These are phyloP conservation scores for Holacanthus passer DNA, from an alignment of 2,113 vertebrate genomes.

Conservation along the genomic window DNA sequence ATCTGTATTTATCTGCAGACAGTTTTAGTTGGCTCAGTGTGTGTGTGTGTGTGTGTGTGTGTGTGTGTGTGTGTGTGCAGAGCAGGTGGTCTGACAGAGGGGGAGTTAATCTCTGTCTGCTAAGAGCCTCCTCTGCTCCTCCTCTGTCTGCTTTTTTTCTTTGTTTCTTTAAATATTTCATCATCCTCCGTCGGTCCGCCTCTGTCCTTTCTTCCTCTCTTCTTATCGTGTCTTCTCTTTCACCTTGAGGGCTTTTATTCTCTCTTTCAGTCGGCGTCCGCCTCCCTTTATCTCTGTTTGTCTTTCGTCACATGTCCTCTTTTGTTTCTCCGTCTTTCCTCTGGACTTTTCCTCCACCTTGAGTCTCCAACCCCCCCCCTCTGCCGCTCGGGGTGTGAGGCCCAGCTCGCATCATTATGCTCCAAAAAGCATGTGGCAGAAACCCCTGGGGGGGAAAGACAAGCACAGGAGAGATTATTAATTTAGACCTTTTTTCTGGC, in stretches of 20 bases:
- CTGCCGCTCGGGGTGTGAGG: slow-evolving; percentile 26
- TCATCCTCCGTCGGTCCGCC: slow-evolving; percentile 21
- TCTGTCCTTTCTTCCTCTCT: slow-evolving; percentile 13
- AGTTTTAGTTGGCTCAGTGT: too few relatives aligned
- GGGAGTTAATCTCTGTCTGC: slow-evolving; percentile 67
- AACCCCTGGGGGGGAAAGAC: slow-evolving; percentile 44
- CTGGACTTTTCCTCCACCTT: slow-evolving; percentile 44
- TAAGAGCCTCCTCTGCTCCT: slow-evolving; percentile 54
- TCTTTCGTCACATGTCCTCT: slow-evolving; percentile 6
- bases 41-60: neutral
- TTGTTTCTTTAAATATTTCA: slow-evolving; percentile 72
- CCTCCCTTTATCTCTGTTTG: slow-evolving; percentile 24
- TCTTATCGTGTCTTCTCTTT: slow-evolving; percentile 36
- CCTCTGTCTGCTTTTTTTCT: slow-evolving; percentile 56
- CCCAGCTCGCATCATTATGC: slow-evolving; percentile 63
- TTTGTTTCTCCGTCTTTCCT: slow-evolving; percentile 25
- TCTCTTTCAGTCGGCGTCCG: neutral
- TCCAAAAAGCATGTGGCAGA: slow-evolving; percentile 71
- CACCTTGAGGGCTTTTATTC: slow-evolving; percentile 17
- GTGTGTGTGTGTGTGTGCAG: slow-evolving; percentile 16
- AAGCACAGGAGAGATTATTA: slow-evolving; percentile 57
- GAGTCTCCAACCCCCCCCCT: slow-evolving; percentile 30
- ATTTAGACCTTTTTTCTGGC: slow-evolving; percentile 60
- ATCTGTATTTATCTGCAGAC: too few relatives aligned
- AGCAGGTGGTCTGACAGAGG: slow-evolving; percentile 67